These are phyloP conservation scores for Zygogramma bicolorata DNA, from an alignment of 2,888 invertebrate species.

Conservation along the genomic window DNA sequence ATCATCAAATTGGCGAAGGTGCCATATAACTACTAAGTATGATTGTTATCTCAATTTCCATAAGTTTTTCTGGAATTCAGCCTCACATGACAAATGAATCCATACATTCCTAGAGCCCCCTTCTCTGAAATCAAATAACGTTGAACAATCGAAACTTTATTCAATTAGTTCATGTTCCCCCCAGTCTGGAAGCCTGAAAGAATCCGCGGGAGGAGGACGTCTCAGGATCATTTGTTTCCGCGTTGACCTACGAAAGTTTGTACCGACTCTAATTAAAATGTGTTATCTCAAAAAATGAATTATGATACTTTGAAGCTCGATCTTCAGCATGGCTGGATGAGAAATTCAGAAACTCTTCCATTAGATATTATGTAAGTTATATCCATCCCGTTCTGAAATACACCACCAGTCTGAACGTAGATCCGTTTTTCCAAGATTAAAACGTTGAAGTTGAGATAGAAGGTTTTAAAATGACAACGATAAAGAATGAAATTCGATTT, in stretches of 20 bases:
- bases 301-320: slow-evolving; percentile 21
- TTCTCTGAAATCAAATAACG: not conserved
- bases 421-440: no score
- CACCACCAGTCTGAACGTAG: no score
- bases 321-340: slow-evolving; percentile 18
- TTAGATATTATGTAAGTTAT: not conserved
- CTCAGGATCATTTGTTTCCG: slow-evolving; percentile 7
- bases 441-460: no score
- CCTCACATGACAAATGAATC: no score
- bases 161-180: not conserved
- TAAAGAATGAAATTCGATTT: no score
- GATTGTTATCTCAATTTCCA: no score
- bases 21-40: no score
- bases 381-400: not conserved
- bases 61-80: no score
- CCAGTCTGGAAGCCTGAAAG: no score
- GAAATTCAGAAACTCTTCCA: not conserved
- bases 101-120: not conserved
- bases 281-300: slow-evolving; percentile 33
- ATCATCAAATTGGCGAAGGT: no score
- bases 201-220: not conserved
- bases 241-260: slow-evolving; percentile 13
- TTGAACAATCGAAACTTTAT: not conserved
- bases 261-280: slow-evolving; percentile 35
- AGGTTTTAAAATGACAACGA: no score